Evolutionary conservation across 2,797 vertebrate species (phyloP).

Genomic region (Platalea minor): DNA sequence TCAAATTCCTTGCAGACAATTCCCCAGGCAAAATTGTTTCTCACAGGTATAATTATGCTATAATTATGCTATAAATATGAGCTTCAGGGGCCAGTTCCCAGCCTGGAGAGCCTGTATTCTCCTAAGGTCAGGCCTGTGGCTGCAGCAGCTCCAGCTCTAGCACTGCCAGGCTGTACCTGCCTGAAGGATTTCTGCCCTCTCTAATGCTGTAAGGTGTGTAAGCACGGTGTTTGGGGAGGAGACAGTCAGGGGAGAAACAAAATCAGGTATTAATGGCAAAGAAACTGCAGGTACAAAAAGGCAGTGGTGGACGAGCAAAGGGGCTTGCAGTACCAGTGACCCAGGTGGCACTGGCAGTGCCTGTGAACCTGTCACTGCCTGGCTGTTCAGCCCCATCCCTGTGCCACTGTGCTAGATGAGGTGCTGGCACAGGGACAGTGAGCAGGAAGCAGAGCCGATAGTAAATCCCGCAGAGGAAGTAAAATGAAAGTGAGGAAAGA

Average conservation of each 20-base stretch:
- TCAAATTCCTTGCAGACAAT: not conserved
- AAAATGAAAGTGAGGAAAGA: not conserved
- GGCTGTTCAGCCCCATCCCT: not conserved
- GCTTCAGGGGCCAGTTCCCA: not conserved
- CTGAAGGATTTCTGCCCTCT: not conserved
- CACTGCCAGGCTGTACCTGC: not conserved
- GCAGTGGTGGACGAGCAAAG: not conserved
- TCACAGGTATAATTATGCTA: not conserved
- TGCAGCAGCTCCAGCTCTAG: not conserved
- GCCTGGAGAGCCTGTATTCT: not conserved
- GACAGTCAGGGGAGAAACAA: not conserved
- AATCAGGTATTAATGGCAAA: not conserved
- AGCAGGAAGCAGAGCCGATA: not conserved
- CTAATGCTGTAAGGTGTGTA: no score
- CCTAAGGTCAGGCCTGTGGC: not conserved
- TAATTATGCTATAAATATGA: not conserved
- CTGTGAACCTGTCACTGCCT: fast-evolving
- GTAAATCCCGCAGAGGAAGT: not conserved
- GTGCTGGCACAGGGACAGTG: not conserved
- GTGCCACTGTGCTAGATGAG: fast-evolving
- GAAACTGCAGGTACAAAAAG: not conserved
- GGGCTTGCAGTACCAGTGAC: not conserved
- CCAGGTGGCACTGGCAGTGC: not conserved
- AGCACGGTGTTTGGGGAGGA: fast-evolving
- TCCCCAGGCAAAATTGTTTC: not conserved